Base-by-base conservation (phyloP, 1,140 invertebrate genomes). In the Eumaeus atala region DNA sequence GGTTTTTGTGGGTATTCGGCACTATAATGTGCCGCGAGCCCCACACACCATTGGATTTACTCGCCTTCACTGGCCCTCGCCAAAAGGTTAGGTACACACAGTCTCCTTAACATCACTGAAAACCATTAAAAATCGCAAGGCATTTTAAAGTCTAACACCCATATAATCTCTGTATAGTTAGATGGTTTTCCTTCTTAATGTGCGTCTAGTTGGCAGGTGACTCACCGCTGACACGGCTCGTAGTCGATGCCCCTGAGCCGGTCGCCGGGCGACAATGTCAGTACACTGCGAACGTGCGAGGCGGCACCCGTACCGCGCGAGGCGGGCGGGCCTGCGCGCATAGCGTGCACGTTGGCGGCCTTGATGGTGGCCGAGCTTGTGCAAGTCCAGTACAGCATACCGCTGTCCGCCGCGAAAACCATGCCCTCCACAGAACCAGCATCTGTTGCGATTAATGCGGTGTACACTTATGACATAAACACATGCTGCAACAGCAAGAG, bases 301-400 rank as follows among this genome's bases (percentile, higher is more conserved):
- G 7, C 8, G 37, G 47, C 47, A 3, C 51, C 54, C 28, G 89
- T 9, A 72, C 57, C 21, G 89, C 77, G 54, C 11, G 96, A 89
- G 35, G 89, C 89, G 62, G 66, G 74, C 9, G 66, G 64, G 9
- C 61, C 38, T 33, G 72, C 36, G 8, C 42, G 75, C 94, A 93
- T 72, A 93, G 40, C 91, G 28, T 35, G 48, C 21, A 61, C 89
- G 11, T 74, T 59, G 18, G 89, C 81, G 40, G 81, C 21, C 95
- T 90, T 52, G 89, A 89, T 63, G 58, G 72, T n/a, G 62, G 66
- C 11, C 70, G 54, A 37, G 76, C 61, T 9, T 68, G 85, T 53
- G 91, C 94, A 95, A 2, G 96, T 97, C 94, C 94, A 97, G 79
- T 95, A 97, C 0, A 97, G 82, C 47, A 91, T 88, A 54, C 91